Conservation (phyloP, 2,888 invertebrate genomes). For the Galerucella pusilla region DNA sequence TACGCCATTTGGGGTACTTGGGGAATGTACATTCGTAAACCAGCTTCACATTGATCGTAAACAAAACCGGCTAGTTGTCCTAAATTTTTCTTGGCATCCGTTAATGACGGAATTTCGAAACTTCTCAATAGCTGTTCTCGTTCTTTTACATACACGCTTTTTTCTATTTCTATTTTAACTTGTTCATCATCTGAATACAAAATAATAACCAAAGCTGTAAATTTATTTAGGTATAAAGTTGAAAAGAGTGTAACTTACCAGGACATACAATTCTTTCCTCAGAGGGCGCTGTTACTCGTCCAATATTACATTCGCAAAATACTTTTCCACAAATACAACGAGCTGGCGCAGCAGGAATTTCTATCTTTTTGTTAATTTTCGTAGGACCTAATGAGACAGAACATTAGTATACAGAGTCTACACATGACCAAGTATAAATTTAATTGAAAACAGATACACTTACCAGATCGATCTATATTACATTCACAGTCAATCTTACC, state of each 20-base stretch:
- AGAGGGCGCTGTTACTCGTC: neutral
- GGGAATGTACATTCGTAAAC: slow-evolving; percentile 57
- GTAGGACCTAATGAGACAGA: neutral
- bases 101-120: slow-evolving; percentile 58
- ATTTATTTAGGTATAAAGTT: neutral
- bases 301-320: slow-evolving; percentile 14
- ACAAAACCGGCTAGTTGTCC: slow-evolving; percentile 61
- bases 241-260: neutral
- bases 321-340: slow-evolving; percentile 1
- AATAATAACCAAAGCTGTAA: neutral
- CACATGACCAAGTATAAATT: no score
- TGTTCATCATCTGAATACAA: slow-evolving; percentile 17
- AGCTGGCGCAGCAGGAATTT: neutral
- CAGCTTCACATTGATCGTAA: slow-evolving; percentile 56
- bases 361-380: neutral
- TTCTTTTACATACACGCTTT: slow-evolving; percentile 35
- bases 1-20: slow-evolving; percentile 48
- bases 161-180: slow-evolving; percentile 39
- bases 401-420: no score
- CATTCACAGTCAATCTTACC: slow-evolving; percentile 3
- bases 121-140: slow-evolving; percentile 40
- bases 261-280: neutral
- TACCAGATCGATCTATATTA: slow-evolving; percentile 9
- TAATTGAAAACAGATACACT: neutral
- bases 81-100: slow-evolving; percentile 57